Evolutionary conservation across 2,888 invertebrate species (phyloP), one percentile per base, ranked within the genome.

Genomic region (Dynastes maya): DNA sequence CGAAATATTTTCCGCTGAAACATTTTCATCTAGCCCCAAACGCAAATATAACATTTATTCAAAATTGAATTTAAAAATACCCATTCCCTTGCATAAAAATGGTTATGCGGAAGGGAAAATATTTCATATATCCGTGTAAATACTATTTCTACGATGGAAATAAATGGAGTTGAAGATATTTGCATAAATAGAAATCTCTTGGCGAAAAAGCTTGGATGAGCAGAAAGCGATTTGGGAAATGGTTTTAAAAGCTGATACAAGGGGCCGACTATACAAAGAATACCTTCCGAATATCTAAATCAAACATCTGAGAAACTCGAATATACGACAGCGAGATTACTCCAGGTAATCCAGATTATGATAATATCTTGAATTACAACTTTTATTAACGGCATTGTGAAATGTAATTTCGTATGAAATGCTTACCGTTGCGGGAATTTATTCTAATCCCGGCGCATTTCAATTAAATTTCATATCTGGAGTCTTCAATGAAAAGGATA

Each of bases 301-400:
- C 72, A 61, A 45, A 63, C 61, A 61, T 68, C 68, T 68, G 68
- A 51, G 27, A 13, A 11, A 68, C n/a, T 29, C 51, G 51, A 68
- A 45, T 40, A 74, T 74, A 40, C 29, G 37, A 9, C 22, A 58
- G 16, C 1, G 40, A 37, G 45, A 74, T 74, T 74, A 58, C 9
- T n/a, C 8, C 27, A 45, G 6, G 61, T 74, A 74, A 74, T 74
- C 72, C 72, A 74, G 72, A 74, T 74, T 74, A 74, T 74, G 72
- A 74, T 74, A 74, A 74, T 74, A 74, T 74, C 49, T 61, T 61
- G 58, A 74, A 74, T 74, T 45, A 61, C 63, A 74, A 74, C 72
- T 63, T 74, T 63, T 63, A 74, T 74, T 63, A 74, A 74, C 45
- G 72, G 29, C 27, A 74, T 74, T 74, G 63, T 74, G 61, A 61